Base-by-base conservation (phyloP, 2,888 invertebrate genomes). In the Netelia fuscicornis region DNA sequence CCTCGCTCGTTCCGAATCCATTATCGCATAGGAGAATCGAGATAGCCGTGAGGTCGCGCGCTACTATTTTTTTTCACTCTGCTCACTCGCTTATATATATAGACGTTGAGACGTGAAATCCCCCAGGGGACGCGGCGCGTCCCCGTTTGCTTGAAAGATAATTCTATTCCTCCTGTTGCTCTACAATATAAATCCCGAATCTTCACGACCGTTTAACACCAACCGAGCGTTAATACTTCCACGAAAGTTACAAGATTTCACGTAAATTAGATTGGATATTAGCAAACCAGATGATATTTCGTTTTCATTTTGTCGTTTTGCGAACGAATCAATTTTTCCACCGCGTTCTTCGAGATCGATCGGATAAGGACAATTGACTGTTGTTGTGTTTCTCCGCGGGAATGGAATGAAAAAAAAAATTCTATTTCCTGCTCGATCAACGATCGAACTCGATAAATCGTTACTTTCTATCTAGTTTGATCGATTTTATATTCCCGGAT, bases 1-100 rank as follows among this genome's bases (percentile, higher is more conserved):
- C 81, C 86, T 85, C 83, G 86, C 83, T 87, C 86, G 79, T 84
- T 85, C 83, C 72, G 77, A 86, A 87, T 89, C 89, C 87, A 89
- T 88, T 86, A 88, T 86, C 83, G 75, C 78, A 78, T 81, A 62
- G 78, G 81, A 70, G 85, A 56, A 83, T 79, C 72, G 70, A 58
- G 76, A 70, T 48, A 60, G 44, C 17, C 64, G 68, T 44, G 64
- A 56, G 37, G 52, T 70, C 54, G 58, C 67, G 64, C 67, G 67
- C 77, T 42, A 65, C 10, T 37, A 20, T 54, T 20, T 52, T 11
- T 44, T 9, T 77, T 30, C n/a, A 37, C 64, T n/a, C 25, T 62
- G 65, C 13, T 52, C 68, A 25, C 37, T 64, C 25, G 64, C 37
- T n/a, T 13, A 54, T 52, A 30, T 13, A 54, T 17, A 20, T 25